Percentiles rank a stretch among this genome's conserved stretches.
Evolutionary conservation across 2,888 invertebrate species (phyloP).

Genomic region (Philereme vetulata): DNA sequence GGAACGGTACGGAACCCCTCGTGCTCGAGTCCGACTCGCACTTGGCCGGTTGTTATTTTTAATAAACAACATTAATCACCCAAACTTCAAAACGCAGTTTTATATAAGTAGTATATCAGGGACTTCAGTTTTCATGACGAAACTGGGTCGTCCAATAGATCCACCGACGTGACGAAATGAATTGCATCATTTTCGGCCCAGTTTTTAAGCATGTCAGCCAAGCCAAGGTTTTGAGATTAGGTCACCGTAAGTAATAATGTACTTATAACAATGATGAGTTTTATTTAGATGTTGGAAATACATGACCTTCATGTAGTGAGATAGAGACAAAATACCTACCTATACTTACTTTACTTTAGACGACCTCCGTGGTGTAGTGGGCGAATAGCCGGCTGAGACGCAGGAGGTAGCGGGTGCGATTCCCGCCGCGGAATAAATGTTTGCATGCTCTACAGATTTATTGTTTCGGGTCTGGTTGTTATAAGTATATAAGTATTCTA

Average conservation of each 20-base stretch:
- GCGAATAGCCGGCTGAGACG: too few species aligned
- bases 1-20: too few species aligned
- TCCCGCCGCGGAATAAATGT: too few species aligned
- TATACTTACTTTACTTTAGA: too few species aligned
- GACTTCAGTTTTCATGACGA: slow-evolving; percentile 32
- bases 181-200: slow-evolving; percentile 39
- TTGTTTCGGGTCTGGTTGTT: too few species aligned
- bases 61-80: too few species aligned
- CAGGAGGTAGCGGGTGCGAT: too few species aligned
- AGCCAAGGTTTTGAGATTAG: slow-evolving; percentile 60
- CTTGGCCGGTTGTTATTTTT: too few species aligned
- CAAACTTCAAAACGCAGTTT: neutral
- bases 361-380: too few species aligned
- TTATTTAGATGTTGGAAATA: neutral
- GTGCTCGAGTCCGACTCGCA: too few species aligned
- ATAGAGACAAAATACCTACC: neutral
- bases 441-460: too few species aligned
- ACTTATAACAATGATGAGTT: slow-evolving; percentile 1
- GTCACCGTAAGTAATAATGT: slow-evolving; percentile 42
- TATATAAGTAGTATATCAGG: slow-evolving; percentile 1
- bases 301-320: neutral
- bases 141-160: slow-evolving; percentile 37
- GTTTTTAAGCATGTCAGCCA: slow-evolving; percentile 44
- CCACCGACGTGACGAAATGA: slow-evolving; percentile 31
- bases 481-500: too few species aligned